Base-by-base conservation (phyloP, 2,113 vertebrate genomes). In the Myotis yumanensis region DNA sequence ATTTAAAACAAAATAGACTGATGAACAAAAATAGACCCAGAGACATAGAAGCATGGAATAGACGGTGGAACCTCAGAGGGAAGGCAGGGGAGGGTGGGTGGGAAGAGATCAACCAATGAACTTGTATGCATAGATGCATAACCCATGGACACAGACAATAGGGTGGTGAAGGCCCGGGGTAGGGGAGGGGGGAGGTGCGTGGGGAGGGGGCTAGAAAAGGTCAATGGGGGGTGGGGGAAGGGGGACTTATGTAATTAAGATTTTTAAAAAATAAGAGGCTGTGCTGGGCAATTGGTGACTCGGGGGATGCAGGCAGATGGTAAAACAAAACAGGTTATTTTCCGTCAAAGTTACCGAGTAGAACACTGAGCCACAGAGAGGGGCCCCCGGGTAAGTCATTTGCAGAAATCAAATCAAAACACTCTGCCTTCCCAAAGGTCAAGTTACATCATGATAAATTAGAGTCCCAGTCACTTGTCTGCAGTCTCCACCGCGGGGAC, bases 341-440 rank as follows among this genome's bases (percentile, higher is more conserved):
- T 46, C 69, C 30, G 54, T 83, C n/a, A 8, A 1, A 89, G 68
- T 94, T 86, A 92, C 43, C 32, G n/a, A 83, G 37, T 46, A 86
- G 72, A 89, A 83, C 75, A 75, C 28, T 86, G 51, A 93, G 37
- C 48, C 62, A 71, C 64, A 92, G 40, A 85, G 62, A 75, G 62
- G 69, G 62, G 66, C 43, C 43, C 62, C 69, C 73, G 72, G 37
- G 43, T 86, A 91, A 95, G 69, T 79, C 62, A 68, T 84, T 91
- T 95, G n/a, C 54, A 92, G 90, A 95, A 91, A 92, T 89, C 89
- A 59, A 51, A 90, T 79, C 52, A 84, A 90, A 93, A 93, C 16
- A 20, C 52, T 87, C 46, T 10, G 30, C 76, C 68, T 96, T 96
- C 35, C 82, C 75, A 86, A 89, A 95, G 82, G 93, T 90, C 93